A percentile compares a stretch with the other conserved stretches of the same genome.
These are phyloP conservation scores for Lepidocyrtoides sp. DNA, from an alignment of 2,888 invertebrate species.

Conservation along the genomic window DNA sequence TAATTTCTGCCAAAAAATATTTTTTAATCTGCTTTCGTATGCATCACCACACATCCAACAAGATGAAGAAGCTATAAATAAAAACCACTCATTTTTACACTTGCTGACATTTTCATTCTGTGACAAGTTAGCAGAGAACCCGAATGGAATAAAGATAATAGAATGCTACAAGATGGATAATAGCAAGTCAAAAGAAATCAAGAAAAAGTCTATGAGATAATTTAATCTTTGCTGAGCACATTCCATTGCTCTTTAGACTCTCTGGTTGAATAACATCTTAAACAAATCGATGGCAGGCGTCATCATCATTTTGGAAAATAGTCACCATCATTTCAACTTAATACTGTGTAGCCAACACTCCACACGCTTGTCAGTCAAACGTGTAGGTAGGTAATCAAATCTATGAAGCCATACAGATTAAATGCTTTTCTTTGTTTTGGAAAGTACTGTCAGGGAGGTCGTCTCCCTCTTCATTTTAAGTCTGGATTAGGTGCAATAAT, in stretches of 20 bases:
- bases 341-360: background rate
- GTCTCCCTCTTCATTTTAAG: constrained; percentile 28
- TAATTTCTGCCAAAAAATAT: constrained; percentile 25
- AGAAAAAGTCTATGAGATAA: background rate
- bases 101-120: constrained; percentile 30
- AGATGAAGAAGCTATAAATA: constrained; percentile 27
- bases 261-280: background rate
- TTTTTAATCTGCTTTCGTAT: background rate
- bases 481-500: constrained; percentile 18
- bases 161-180: background rate
- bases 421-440: background rate
- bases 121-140: constrained; percentile 9
- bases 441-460: constrained; percentile 51
- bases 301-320: background rate
- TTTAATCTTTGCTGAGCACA: no score
- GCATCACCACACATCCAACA: background rate
- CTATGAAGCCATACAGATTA: constrained; percentile 25
- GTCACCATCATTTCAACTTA: constrained; percentile 17
- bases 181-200: background rate
- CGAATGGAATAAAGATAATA: background rate
- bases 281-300: constrained; percentile 17
- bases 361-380: background rate
- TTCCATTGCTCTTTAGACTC: background rate
- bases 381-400: constrained; percentile 28
- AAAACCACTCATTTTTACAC: constrained; percentile 42